Conservation (phyloP, 2,797 vertebrate genomes). For the Alcedo atthis region DNA sequence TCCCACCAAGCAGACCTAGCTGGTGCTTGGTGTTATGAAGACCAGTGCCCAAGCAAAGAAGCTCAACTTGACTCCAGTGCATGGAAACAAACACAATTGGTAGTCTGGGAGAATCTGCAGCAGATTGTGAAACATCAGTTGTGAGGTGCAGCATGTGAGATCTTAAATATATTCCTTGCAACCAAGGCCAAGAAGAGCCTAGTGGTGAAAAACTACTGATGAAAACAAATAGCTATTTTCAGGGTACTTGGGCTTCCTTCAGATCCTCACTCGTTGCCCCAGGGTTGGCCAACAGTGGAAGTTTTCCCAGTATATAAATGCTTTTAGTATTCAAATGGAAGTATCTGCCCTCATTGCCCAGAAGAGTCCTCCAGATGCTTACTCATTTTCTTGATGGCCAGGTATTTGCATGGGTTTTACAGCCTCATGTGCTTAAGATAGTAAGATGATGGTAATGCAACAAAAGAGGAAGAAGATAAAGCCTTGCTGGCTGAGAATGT, state of each 20-base stretch:
- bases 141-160: background rate
- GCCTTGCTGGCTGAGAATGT: background rate
- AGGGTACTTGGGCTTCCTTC: background rate
- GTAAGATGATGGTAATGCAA: background rate
- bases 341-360: background rate
- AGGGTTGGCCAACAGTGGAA: background rate
- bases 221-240: background rate
- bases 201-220: background rate
- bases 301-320: background rate
- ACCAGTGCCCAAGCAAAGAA: background rate
- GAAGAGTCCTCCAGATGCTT: background rate
- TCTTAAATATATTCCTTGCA: background rate
- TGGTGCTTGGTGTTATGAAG: background rate
- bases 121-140: background rate
- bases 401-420: conserved; percentile 10
- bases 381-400: background rate
- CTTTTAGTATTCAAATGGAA: conserved; percentile 20
- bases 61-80: background rate
- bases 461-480: conserved; percentile 2
- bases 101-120: background rate
- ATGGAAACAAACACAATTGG: background rate
- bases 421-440: background rate
- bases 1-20: background rate
- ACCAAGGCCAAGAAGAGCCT: background rate
- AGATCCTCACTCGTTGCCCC: background rate